Conservation (phyloP, 1,140 invertebrate genomes). For the Drosophila lini region DNA sequence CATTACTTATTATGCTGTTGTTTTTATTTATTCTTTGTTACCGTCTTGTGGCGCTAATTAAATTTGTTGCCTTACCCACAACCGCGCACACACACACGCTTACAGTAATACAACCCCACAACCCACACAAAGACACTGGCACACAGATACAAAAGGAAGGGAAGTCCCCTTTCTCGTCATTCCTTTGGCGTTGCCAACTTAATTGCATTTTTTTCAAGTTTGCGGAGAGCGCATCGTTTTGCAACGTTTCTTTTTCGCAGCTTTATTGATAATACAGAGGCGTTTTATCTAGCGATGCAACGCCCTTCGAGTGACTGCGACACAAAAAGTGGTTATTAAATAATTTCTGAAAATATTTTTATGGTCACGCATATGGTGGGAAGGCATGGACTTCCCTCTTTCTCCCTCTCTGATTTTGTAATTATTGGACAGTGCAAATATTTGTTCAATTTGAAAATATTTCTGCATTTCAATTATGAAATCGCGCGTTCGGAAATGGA, state of each 20-base stretch:
- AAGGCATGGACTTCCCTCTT: not conserved
- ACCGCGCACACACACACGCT: not conserved
- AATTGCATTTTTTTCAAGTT: slow-evolving; percentile 61
- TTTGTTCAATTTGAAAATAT: slow-evolving; percentile 28
- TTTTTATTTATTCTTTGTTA: slow-evolving; percentile 24
- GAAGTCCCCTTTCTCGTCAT: not conserved
- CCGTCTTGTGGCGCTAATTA: slow-evolving; percentile 50
- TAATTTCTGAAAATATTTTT: slow-evolving; percentile 15
- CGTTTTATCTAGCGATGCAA: slow-evolving; percentile 4
- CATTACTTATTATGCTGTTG: slow-evolving; percentile 23
- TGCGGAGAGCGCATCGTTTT: slow-evolving; percentile 17
- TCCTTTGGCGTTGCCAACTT: slow-evolving; percentile 31
- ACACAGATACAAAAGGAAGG: not conserved
- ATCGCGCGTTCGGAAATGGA: slow-evolving; percentile 34
- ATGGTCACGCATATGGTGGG: not conserved
- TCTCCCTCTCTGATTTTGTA: not conserved
- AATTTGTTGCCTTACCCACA: slow-evolving; percentile 40
- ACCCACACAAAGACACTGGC: not conserved
- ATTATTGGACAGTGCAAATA: slow-evolving; percentile 30
- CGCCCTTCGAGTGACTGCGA: slow-evolving; percentile 13
- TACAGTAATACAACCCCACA: not conserved
- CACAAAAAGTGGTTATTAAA: slow-evolving; percentile 15
- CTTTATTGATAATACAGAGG: slow-evolving; percentile 37
- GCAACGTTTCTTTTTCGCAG: not conserved
- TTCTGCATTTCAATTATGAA: slow-evolving; percentile 47